Percentiles rank a stretch among this genome's conserved stretches.
These are phyloP conservation scores for Capromys pilorides DNA, from an alignment of 2,797 vertebrate genomes.

Conservation along the genomic window DNA sequence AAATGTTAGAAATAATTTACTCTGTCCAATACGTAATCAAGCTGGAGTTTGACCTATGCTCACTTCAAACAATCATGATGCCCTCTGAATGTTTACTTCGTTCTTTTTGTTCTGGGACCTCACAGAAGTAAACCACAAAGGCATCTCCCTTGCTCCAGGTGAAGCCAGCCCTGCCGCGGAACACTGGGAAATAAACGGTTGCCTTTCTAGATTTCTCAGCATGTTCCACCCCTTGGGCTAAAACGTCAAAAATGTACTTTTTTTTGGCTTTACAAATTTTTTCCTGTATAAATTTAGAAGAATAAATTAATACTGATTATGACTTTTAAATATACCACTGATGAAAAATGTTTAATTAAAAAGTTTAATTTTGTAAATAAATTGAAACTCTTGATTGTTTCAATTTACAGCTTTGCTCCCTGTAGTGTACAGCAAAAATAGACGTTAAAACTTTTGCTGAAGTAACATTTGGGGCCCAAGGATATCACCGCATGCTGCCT, in stretches of 20 bases:
- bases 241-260: background rate
- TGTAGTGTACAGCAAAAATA: background rate
- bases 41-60: background rate
- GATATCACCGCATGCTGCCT: background rate
- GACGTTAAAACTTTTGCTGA: background rate
- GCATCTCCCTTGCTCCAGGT: background rate
- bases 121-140: background rate
- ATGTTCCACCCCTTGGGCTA: background rate
- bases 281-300: constrained; percentile 11
- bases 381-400: background rate
- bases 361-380: background rate
- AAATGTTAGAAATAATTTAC: constrained; percentile 37
- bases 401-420: constrained; percentile 30
- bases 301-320: background rate
- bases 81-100: background rate
- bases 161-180: background rate
- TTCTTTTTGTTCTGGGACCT: background rate
- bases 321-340: constrained; percentile 10
- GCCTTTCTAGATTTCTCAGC: background rate
- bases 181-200: background rate
- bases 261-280: constrained; percentile 8
- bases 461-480: background rate
- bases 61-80: constrained; percentile 7
- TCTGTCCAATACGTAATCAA: background rate
- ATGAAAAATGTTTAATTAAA: background rate